A percentile compares a stretch with the other conserved stretches of the same genome.
Evolutionary conservation across 1,140 invertebrate genomes (phyloP).

Genomic region (Lethocerus indicus): DNA sequence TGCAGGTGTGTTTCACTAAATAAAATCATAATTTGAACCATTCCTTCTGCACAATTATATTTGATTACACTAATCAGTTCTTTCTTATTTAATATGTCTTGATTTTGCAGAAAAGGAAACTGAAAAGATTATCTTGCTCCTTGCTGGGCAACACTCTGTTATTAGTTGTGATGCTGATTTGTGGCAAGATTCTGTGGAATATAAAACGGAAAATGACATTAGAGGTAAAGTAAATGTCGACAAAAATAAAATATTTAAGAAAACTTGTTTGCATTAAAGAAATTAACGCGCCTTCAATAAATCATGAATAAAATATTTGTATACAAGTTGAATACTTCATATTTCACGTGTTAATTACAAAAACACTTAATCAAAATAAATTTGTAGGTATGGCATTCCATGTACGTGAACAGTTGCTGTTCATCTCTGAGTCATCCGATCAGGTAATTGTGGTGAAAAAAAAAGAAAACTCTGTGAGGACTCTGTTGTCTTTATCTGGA

Average conservation of each 20-base stretch:
- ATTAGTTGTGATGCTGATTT: slow-evolving; percentile 49
- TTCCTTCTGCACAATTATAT: not conserved
- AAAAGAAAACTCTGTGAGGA: not conserved
- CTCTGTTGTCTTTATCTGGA: too few relatives aligned
- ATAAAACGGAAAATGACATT: slow-evolving; percentile 24
- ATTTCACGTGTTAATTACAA: not conserved
- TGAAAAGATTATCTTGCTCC: slow-evolving; percentile 48
- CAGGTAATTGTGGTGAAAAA: slow-evolving; percentile 17
- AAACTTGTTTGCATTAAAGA: too few relatives aligned
- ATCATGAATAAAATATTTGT: not conserved
- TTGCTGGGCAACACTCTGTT: slow-evolving; percentile 47
- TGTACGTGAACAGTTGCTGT: slow-evolving; percentile 46
- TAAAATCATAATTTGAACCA: not conserved
- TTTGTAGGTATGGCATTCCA: slow-evolving; percentile 55
- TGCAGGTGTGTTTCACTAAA: slow-evolving; percentile 31
- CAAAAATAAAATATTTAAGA: too few relatives aligned
- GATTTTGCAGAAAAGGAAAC: slow-evolving; percentile 30
- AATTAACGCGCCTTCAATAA: too few relatives aligned
- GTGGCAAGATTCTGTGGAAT: slow-evolving; percentile 39
- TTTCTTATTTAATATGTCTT: slow-evolving; percentile 11
- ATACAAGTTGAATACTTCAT: not conserved
- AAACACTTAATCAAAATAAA: not conserved
- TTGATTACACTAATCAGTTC: not conserved
- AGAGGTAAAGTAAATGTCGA: too few relatives aligned
- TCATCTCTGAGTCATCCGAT: slow-evolving; percentile 52